phyloP scores from a whole-genome alignment of 2,797 vertebrate genomes.

The Typhlichthys eigenmanni region DNA sequence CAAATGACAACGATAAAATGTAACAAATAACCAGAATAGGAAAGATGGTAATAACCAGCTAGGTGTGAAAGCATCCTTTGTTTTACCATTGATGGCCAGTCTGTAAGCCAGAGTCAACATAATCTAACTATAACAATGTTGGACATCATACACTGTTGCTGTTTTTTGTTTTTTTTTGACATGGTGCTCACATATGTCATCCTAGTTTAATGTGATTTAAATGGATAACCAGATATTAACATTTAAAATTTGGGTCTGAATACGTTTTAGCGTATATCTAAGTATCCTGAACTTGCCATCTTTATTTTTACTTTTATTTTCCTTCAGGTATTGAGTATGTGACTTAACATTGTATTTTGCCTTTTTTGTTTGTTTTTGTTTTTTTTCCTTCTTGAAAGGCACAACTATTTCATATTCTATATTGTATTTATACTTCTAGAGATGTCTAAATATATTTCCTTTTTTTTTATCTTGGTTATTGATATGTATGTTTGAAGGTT shows the following conservation, averaged over 20 bases:
- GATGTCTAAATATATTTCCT: constrained; percentile 73
- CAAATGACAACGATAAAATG: no score
- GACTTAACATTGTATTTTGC: constrained; percentile 76
- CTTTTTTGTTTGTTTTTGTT: constrained; percentile 50
- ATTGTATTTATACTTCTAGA: constrained; percentile 77
- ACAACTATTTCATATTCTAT: constrained; percentile 59
- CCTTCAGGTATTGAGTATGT: constrained; percentile 76
- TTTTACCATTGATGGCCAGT: not conserved
- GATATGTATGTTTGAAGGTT: constrained; percentile 45
- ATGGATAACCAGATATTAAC: constrained; percentile 8
- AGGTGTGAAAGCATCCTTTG: no score
- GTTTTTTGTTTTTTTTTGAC: constrained; percentile 13
- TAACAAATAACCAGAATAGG: no score
- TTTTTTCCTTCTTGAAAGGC: constrained; percentile 72
- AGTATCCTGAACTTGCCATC: constrained; percentile 68
- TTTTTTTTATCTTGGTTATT: constrained; percentile 74
- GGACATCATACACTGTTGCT: constrained; percentile 24
- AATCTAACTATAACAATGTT: constrained; percentile 24
- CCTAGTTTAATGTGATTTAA: no score
- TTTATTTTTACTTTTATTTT: constrained; percentile 56
- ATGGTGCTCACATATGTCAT: constrained; percentile 29
- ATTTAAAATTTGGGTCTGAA: constrained; percentile 40
- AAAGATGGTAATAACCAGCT: no score
- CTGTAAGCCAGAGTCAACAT: not conserved
- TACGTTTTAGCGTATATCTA: constrained; percentile 71